Percentiles rank a stretch among this genome's conserved stretches.
Conservation (phyloP, 1,140 invertebrate genomes). For the Drosophila miranda region DNA sequence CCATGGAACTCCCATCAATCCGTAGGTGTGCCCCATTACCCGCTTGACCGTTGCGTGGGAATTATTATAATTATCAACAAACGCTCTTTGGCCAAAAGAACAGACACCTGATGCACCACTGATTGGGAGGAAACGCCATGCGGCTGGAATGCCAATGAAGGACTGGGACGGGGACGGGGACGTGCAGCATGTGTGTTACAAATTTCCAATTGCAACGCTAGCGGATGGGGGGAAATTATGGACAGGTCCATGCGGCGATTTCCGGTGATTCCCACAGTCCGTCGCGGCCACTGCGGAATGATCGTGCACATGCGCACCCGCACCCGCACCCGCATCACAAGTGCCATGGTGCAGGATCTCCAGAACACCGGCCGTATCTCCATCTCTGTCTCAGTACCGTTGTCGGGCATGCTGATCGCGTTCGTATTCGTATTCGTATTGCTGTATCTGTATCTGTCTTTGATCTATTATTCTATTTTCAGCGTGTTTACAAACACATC, state of each 20-base stretch:
- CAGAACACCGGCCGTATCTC: neutral
- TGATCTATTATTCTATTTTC: slow-evolving; percentile 78
- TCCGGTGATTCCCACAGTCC: slow-evolving; percentile 50
- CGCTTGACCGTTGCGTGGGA: slow-evolving; percentile 40
- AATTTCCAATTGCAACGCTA: slow-evolving; percentile 53
- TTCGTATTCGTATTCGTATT: slow-evolving; percentile 3
- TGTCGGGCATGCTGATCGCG: slow-evolving; percentile 13
- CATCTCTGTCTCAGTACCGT: neutral
- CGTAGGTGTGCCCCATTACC: neutral
- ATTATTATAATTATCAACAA: slow-evolving; percentile 36
- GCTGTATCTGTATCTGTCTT: slow-evolving; percentile 48
- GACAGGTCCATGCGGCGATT: slow-evolving; percentile 24
- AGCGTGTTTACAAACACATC: slow-evolving; percentile 77
- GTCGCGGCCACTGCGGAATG: slow-evolving; percentile 5
- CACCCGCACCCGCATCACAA: slow-evolving; percentile 45
- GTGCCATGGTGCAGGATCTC: slow-evolving; percentile 33
- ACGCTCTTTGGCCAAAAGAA: slow-evolving; percentile 2
- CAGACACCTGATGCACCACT: slow-evolving; percentile 39
- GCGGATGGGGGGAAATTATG: slow-evolving; percentile 14
- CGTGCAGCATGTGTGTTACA: slow-evolving; percentile 71
- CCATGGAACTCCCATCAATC: neutral
- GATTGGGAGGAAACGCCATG: slow-evolving; percentile 48
- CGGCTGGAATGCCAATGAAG: slow-evolving; percentile 5
- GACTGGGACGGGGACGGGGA: neutral
- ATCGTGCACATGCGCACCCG: slow-evolving; percentile 11